Conservation (phyloP, 2,888 invertebrate species). For the Orthosia gracilis region DNA sequence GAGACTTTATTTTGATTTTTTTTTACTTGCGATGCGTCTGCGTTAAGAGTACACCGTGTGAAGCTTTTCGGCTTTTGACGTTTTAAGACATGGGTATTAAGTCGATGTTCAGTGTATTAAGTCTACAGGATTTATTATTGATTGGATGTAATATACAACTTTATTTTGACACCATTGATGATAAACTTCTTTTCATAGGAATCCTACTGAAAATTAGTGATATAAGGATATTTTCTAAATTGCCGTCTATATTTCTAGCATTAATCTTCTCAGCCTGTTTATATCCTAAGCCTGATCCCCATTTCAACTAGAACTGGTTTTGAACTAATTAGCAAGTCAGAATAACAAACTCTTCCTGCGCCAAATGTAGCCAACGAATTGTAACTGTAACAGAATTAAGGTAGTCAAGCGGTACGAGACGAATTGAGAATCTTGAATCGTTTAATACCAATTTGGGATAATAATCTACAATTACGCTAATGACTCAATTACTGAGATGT, state of each 20-base stretch:
- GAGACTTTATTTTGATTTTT: conserved; percentile 67
- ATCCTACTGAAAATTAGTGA: background rate
- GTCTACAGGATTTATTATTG: background rate
- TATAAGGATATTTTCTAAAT: conserved; percentile 30
- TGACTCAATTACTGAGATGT: conserved; percentile 19
- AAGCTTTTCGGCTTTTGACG: conserved; percentile 47
- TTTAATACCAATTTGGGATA: conserved; percentile 38
- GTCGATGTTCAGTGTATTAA: conserved; percentile 15
- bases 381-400: conserved; percentile 41
- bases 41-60: conserved; percentile 36
- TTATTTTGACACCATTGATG: conserved; percentile 19
- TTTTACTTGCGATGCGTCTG: conserved; percentile 56
- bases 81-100: conserved; percentile 45
- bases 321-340: conserved; percentile 34
- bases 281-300: conserved; percentile 7
- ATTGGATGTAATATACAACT: conserved; percentile 20
- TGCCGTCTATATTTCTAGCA: conserved; percentile 23
- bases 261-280: conserved; percentile 9
- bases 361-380: conserved; percentile 19
- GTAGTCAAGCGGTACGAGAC: conserved; percentile 34
- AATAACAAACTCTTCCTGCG: conserved; percentile 26
- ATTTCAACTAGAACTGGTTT: conserved; percentile 16
- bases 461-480: conserved; percentile 49
- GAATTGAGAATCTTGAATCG: conserved; percentile 52
- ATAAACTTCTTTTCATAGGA: background rate